Evolutionary conservation across 2,113 vertebrate genomes (phyloP).

Genomic region (Entosphenus tridentatus): DNA sequence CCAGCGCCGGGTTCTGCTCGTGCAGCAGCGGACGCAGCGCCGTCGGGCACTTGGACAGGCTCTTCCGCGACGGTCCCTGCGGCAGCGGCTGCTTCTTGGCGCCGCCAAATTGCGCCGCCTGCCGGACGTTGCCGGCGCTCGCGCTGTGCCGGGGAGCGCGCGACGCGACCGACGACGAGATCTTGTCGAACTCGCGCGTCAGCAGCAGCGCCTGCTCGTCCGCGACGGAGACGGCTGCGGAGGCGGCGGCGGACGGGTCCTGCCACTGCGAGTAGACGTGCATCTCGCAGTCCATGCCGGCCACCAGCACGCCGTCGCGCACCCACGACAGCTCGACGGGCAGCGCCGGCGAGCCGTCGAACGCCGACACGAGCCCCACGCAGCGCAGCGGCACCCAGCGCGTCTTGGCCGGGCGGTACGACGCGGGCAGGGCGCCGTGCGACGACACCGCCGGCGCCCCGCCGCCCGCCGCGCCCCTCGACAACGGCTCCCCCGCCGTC

Average conservation of each 20-base stretch:
- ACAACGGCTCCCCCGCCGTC: conserved; percentile 52
- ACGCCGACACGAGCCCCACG: conserved; percentile 67
- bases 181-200: conserved; percentile 4
- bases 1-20: conserved; percentile 23
- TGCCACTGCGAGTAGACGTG: conserved; percentile 98
- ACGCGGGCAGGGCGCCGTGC: not conserved
- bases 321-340: conserved; percentile 94
- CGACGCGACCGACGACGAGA: not conserved
- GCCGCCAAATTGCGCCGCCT: not conserved
- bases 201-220: conserved; percentile 26
- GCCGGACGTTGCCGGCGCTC: not conserved
- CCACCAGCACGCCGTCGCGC: conserved; percentile 78
- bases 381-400: conserved; percentile 75
- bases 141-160: not conserved
- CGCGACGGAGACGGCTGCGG: conserved; percentile 15
- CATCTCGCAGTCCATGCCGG: conserved; percentile 99
- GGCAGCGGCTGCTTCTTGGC: not conserved
- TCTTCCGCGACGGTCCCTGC: not conserved
- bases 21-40: not conserved
- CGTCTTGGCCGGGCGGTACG: conserved; percentile 34
- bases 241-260: conserved; percentile 23
- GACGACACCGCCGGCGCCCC: not conserved
- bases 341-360: conserved; percentile 77
- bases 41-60: not conserved
- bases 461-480: no score